Evolutionary conservation across 2,113 vertebrate species (phyloP).

Genomic region (Platichthys stellatus): DNA sequence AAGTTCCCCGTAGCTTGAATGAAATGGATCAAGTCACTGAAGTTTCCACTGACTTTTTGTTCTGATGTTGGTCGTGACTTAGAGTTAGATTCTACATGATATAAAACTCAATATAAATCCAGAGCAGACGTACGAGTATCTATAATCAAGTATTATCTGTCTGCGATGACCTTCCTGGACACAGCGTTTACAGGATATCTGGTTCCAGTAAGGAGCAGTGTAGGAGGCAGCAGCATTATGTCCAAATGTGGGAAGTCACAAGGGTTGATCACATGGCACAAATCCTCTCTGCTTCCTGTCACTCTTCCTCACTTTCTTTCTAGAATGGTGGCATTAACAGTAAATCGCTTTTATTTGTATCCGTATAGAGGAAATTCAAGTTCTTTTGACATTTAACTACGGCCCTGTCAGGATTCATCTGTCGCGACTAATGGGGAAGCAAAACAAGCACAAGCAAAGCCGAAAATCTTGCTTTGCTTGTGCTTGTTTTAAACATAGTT

Average conservation of each 20-base stretch:
- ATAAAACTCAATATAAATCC: background rate
- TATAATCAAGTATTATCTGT: background rate
- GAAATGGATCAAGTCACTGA: background rate
- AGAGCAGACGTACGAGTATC: background rate
- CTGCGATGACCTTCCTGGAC: background rate
- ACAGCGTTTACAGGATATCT: background rate
- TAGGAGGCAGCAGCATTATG: conserved; percentile 23
- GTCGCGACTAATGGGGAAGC: background rate
- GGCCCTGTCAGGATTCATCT: background rate
- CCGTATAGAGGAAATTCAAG: no score
- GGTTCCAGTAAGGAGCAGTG: conserved; percentile 58
- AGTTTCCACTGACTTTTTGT: background rate
- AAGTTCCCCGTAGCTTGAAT: background rate
- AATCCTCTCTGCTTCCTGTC: conserved; percentile 19
- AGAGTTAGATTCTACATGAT: background rate
- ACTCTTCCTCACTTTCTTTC: background rate
- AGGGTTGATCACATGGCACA: conserved; percentile 1
- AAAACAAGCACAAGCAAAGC: background rate
- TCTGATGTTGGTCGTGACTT: background rate
- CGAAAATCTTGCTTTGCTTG: no score
- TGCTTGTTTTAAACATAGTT: background rate
- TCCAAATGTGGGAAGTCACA: conserved; percentile 54
- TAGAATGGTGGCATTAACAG: background rate
- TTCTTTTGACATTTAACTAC: background rate
- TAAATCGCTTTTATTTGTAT: background rate